phyloP scores from a whole-genome alignment of 2,888 invertebrate species.

The Stramonita haemastoma region DNA sequence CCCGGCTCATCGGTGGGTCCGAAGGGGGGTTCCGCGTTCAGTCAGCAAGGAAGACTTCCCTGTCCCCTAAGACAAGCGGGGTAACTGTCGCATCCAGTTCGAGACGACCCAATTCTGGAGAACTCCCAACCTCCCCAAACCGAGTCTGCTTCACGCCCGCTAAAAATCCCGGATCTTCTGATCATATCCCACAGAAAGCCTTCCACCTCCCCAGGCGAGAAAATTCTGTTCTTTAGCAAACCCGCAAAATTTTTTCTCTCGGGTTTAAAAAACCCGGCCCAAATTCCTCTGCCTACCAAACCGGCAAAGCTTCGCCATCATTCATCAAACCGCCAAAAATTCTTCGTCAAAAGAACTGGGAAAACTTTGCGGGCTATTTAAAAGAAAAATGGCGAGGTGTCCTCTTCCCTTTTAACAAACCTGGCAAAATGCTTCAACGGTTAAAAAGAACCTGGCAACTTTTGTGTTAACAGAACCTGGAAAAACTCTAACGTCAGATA shows the following conservation, averaged over 20 bases:
- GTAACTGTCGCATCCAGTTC: constrained; percentile 62
- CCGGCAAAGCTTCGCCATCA: too few species aligned
- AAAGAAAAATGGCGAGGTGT: too few species aligned
- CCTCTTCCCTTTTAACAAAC: too few species aligned
- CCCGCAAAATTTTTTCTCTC: not conserved
- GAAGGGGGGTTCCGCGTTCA: not conserved
- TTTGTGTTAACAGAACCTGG: too few species aligned
- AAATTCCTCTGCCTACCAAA: too few species aligned
- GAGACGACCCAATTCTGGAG: constrained; percentile 60
- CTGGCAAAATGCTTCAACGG: too few species aligned
- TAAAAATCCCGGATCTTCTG: not conserved
- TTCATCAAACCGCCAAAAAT: not conserved
- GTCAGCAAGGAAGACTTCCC: constrained; percentile 15
- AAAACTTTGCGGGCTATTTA: too few species aligned
- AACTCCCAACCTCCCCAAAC: constrained; percentile 46
- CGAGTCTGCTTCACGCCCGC: not conserved
- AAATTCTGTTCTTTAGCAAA: not conserved
- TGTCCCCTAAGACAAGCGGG: constrained; percentile 43
- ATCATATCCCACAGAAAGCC: not conserved
- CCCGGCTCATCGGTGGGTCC: not conserved
- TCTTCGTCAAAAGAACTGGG: not conserved
- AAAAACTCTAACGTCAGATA: not conserved
- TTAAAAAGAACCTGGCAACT: too few species aligned
- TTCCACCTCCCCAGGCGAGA: not conserved
- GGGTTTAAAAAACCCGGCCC: not conserved